These are phyloP conservation scores for Chloropsis cyanopogon DNA, from an alignment of 2,113 vertebrate species.

Conservation along the genomic window DNA sequence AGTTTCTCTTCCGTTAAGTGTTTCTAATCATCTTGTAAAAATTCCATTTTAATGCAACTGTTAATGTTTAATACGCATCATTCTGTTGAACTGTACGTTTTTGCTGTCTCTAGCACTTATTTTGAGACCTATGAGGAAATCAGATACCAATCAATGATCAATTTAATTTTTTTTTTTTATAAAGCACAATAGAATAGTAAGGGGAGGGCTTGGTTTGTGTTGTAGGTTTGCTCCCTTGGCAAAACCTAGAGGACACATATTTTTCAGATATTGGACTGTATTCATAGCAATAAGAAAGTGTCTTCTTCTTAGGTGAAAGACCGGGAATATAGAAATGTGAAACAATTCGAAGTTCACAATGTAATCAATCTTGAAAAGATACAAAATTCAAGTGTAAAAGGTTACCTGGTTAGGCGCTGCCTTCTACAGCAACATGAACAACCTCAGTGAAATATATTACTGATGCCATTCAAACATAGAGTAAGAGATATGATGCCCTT, in stretches of 20 bases:
- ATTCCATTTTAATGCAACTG: background rate
- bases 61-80: background rate
- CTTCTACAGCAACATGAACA: background rate
- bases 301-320: background rate
- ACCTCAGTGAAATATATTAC: background rate
- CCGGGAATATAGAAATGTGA: background rate
- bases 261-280: background rate
- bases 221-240: background rate
- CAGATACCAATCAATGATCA: background rate
- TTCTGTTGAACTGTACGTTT: background rate
- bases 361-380: background rate
- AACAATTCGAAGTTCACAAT: background rate
- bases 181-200: background rate
- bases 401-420: background rate
- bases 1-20: background rate
- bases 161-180: background rate
- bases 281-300: background rate
- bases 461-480: background rate
- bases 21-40: background rate
- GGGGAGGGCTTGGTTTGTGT: background rate
- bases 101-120: background rate
- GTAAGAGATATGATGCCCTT: constrained; percentile 14
- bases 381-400: background rate
- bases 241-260: background rate
- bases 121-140: background rate